These are phyloP conservation scores for Scytalopus superciliaris DNA, from an alignment of 2,113 vertebrate genomes.

Conservation along the genomic window DNA sequence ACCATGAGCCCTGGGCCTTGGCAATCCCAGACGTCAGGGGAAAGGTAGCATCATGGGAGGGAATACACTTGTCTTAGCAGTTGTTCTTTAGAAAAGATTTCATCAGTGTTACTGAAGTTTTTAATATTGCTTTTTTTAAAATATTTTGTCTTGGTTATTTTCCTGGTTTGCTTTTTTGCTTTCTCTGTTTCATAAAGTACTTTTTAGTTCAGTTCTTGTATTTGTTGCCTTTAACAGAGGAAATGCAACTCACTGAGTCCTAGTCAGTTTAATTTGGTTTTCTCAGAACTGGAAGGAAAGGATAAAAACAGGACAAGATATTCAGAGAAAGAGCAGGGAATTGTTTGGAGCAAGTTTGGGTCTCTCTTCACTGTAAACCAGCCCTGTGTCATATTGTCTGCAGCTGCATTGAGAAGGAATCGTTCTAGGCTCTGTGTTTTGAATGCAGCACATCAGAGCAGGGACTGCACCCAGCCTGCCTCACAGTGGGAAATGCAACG, in stretches of 20 bases:
- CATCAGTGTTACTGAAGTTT: not conserved
- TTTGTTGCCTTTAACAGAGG: not conserved
- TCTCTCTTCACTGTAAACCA: not conserved
- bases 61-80: not conserved
- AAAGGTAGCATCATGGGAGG: not conserved
- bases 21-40: not conserved
- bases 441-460: accelerated
- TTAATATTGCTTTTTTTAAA: not conserved
- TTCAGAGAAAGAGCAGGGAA: not conserved
- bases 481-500: accelerated
- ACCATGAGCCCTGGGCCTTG: not conserved
- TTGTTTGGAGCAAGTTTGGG: not conserved
- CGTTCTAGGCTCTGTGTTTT: not conserved
- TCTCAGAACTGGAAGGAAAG: not conserved
- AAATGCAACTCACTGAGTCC: not conserved
- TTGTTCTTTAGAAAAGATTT: not conserved
- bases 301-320: not conserved
- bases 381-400: not conserved
- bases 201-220: not conserved
- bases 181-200: not conserved
- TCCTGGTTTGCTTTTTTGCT: not conserved
- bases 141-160: not conserved
- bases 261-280: not conserved
- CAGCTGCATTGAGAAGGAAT: not conserved
- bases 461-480: not conserved